Conservation (phyloP, 2,113 vertebrate genomes). For the Laticauda laticaudata region DNA sequence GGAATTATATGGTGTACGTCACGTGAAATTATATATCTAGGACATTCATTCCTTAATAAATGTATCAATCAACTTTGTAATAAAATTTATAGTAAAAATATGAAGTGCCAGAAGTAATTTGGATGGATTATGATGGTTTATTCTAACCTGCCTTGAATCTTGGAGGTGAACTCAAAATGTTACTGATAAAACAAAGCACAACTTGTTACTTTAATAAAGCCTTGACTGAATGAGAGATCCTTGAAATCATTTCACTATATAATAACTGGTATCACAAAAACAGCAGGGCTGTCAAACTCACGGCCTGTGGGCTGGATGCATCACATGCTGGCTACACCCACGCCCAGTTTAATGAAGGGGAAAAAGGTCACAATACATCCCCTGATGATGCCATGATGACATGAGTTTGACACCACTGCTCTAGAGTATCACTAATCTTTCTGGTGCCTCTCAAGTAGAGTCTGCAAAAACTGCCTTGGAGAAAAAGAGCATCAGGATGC, state of each 20-base stretch:
- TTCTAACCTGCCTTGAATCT: not conserved
- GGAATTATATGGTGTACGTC: not conserved
- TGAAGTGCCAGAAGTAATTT: not conserved
- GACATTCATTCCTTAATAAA: not conserved
- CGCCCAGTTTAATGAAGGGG: too few species aligned
- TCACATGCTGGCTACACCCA: too few species aligned
- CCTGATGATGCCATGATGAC: too few species aligned
- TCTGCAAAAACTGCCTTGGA: accelerated
- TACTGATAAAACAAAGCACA: not conserved
- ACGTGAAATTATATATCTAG: not conserved
- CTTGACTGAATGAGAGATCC: not conserved
- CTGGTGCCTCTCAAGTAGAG: not conserved
- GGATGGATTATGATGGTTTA: not conserved
- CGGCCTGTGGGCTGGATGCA: too few species aligned
- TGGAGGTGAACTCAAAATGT: not conserved
- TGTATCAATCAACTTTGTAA: not conserved
- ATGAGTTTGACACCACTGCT: too few species aligned
- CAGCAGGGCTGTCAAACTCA: not conserved
- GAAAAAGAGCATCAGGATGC: not conserved
- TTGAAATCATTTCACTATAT: not conserved
- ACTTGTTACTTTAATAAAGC: not conserved
- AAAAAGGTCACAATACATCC: too few species aligned
- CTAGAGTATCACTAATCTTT: not conserved
- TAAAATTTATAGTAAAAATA: not conserved
- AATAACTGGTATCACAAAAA: not conserved